Evolutionary conservation across 2,888 invertebrate species (phyloP), one percentile per base, ranked within the genome.

Genomic region (Andrena hattorfiana): DNA sequence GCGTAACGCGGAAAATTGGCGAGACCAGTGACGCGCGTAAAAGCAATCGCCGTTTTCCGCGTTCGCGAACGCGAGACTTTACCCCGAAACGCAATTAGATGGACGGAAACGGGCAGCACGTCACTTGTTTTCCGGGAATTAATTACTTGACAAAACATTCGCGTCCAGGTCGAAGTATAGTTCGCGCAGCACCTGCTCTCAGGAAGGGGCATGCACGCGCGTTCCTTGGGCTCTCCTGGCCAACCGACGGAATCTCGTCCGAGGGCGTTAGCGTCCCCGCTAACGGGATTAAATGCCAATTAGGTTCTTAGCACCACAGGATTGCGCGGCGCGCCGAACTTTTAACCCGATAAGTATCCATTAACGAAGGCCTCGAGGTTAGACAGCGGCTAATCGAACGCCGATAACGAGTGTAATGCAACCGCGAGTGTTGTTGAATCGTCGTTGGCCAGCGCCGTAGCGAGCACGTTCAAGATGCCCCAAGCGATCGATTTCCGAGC

Each of bases 211-310:
- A 42, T 42, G 56, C 8, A 54, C 3, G 75, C 83, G 74, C 84
- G 85, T 77, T 67, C 23, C 51, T 30, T 35, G 23, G 42, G n/a
- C 62, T 28, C 7, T 23, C 1, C 3, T 2, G 54, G 32, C 63
- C 54, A 32, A 64, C 35, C 78, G 62, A 42, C 71, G 32, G 72
- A 76, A 56, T 26, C 56, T 84, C 69, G 68, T 78, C 81, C 73
- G 62, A 76, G 79, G 74, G 84, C 89, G 88, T 89, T 90, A 87
- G 89, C 90, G 87, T 88, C 81, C 72, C 85, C 88, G 89, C 90
- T 92, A 92, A 88, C 85, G 83, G 87, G 90, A 92, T 92, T 91
- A 91, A 91, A 90, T 91, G 89, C 88, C 90, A 92, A 92, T 92
- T 92, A 91, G 90, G 88, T 90, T 90, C 89, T 89, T 88, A 88